Evolutionary conservation across 2,113 vertebrate species (phyloP).

Genomic region (Rallus limicola): DNA sequence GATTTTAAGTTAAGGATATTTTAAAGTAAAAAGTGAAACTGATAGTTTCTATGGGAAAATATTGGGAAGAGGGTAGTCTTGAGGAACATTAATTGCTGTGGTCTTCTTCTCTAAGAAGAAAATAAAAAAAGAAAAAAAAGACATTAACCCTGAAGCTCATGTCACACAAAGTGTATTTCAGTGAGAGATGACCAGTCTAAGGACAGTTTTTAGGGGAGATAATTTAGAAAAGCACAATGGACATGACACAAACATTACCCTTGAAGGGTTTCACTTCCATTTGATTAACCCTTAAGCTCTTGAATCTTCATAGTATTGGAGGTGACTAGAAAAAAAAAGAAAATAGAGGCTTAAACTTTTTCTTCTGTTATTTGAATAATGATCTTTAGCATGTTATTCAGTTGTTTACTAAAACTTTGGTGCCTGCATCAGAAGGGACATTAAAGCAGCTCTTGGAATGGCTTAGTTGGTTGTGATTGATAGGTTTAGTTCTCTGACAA

Average conservation of each 20-base stretch:
- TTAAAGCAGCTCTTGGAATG: neutral
- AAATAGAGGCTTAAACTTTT: neutral
- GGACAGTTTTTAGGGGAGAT: neutral
- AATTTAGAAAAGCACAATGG: neutral
- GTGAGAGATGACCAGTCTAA: neutral
- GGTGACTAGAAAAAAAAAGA: neutral
- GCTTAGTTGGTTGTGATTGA: neutral
- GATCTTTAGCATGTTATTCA: neutral
- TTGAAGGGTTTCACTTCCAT: neutral
- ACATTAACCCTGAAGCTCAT: neutral
- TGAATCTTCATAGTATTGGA: neutral
- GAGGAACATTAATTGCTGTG: neutral
- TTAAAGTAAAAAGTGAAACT: neutral
- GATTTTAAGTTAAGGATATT: neutral
- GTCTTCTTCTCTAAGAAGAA: neutral
- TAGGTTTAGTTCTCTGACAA: neutral
- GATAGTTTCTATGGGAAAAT: neutral
- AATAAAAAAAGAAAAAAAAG: neutral
- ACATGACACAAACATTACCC: neutral
- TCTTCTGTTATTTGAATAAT: neutral
- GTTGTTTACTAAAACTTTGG: neutral
- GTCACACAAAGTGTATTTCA: neutral
- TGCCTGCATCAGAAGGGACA: neutral
- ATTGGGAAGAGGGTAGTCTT: neutral
- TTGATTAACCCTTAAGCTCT: neutral